Base-by-base conservation (phyloP, 2,888 invertebrate species). In the Lepidochrysops patricia region DNA sequence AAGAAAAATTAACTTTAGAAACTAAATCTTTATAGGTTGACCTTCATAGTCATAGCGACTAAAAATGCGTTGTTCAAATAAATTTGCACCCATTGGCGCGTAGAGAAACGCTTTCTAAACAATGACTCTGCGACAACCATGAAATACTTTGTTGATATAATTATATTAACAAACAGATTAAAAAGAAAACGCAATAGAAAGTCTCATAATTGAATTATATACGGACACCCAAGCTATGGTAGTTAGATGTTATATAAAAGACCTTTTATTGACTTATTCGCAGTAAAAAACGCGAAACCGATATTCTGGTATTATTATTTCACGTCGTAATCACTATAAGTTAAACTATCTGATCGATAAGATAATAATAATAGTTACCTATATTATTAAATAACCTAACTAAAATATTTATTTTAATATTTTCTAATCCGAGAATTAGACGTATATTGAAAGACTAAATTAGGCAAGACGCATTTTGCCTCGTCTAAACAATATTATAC, bases 51-150 rank as follows among this genome's bases (percentile, higher is more conserved):
- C n/a, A 50, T n/a, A 7, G 34, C 7, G 7, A 13, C 50, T 26
- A 52, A 26, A 52, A 27, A 52, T 26, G 13, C 7, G 50, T 6
- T 52, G 52, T 52, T 13, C 52, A 29, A 52, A 52, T 52, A 27
- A 52, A 13, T 7, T 27, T 26, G 52, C 62, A 61, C 43, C 58
- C 60, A 60, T 60, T 63, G 62, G 57, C 43, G 62, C 62, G 62
- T 61, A 32, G 54, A 60, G 62, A 37, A 50, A 61, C 62, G 62
- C 62, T 62, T 62, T 62, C 62, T 61, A 62, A 58, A 35, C 62
- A 56, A 26, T 27, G 27, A 27, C 9, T 52, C 13, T 7, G 5
- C n/a, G 27, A 43, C 43, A 43, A 52, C 52, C 52, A 52, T 52
- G 27, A 52, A 52, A 52, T 26, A 52, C 52, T 27, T 15, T 52